These are phyloP conservation scores for Heteromurus nitidus DNA, from an alignment of 2,888 invertebrate species.

Conservation along the genomic window DNA sequence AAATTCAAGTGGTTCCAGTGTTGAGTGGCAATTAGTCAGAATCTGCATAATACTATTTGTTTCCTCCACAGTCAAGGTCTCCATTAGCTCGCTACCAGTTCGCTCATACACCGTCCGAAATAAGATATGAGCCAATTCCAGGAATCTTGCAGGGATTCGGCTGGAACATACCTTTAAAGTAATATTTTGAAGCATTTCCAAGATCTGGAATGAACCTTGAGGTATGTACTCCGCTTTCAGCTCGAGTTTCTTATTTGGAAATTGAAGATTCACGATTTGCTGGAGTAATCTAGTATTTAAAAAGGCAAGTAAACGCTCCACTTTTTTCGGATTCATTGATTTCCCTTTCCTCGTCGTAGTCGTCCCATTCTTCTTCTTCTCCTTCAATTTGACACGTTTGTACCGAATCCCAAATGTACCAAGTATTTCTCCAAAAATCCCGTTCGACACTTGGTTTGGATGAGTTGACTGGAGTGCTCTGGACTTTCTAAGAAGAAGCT, in stretches of 20 bases:
- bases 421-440: neutral
- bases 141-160: slow-evolving; percentile 41
- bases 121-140: slow-evolving; percentile 45
- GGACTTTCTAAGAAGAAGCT: slow-evolving; percentile 8
- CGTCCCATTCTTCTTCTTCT: neutral
- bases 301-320: neutral
- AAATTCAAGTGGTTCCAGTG: slow-evolving; percentile 26
- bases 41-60: slow-evolving; percentile 26
- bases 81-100: slow-evolving; percentile 46
- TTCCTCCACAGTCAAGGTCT: slow-evolving; percentile 39
- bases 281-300: neutral
- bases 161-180: slow-evolving; percentile 40
- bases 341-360: neutral
- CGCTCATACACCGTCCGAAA: slow-evolving; percentile 58
- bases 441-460: too few species aligned
- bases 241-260: neutral
- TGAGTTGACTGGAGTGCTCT: neutral
- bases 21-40: slow-evolving; percentile 29
- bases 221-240: slow-evolving; percentile 21
- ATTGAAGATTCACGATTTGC: neutral
- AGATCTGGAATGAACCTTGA: slow-evolving; percentile 28
- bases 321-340: neutral
- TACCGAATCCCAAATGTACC: neutral
- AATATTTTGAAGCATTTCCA: slow-evolving; percentile 39
- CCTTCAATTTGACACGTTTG: neutral